A percentile compares a stretch with the other conserved stretches of the same genome.
phyloP scores from a whole-genome alignment of 2,113 vertebrate species.

The Limanda limanda region DNA sequence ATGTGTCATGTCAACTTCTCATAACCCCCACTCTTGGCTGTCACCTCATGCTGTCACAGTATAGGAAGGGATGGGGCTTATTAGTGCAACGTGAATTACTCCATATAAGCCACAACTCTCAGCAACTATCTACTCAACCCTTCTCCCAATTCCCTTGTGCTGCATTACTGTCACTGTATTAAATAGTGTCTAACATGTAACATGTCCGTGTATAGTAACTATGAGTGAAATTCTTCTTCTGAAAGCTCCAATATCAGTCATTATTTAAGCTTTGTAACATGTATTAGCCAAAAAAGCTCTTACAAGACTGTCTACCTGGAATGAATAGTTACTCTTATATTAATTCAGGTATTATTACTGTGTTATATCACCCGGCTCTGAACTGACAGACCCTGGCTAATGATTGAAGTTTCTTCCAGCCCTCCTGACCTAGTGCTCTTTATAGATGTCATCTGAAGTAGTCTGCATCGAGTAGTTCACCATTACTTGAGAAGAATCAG shows the following conservation, averaged over 20 bases:
- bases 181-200: background rate
- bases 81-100: background rate
- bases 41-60: background rate
- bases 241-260: background rate
- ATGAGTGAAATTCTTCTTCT: background rate
- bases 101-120: background rate
- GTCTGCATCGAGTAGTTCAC: too few relatives aligned
- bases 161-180: background rate
- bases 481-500: too few relatives aligned
- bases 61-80: background rate
- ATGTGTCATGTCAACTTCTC: conserved; percentile 28
- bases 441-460: too few relatives aligned
- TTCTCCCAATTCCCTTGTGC: background rate
- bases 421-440: too few relatives aligned
- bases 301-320: too few relatives aligned
- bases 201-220: too few relatives aligned
- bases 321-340: too few relatives aligned
- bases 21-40: conserved; percentile 17
- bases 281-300: too few relatives aligned
- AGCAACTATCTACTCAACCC: background rate
- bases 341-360: too few relatives aligned
- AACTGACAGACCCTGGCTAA: background rate
- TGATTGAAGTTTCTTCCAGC: too few relatives aligned
- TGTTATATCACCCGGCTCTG: too few relatives aligned
- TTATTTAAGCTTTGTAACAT: too few relatives aligned